Base-by-base conservation (phyloP, 2,888 invertebrate species). In the Dolomedes plantarius region DNA sequence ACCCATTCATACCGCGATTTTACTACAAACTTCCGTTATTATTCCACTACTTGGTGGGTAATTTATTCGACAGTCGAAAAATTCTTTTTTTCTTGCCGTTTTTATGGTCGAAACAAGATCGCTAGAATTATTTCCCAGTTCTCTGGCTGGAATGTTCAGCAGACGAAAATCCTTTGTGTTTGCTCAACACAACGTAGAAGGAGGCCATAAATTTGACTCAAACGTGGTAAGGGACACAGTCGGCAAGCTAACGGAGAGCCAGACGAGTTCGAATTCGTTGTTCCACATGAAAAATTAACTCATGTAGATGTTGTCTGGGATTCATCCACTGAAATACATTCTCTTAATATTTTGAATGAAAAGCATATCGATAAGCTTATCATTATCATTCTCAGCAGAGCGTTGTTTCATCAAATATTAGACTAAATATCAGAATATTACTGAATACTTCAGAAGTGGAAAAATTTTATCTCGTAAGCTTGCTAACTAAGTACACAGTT, bases 141-240 rank as follows among this genome's bases (percentile, higher is more conserved):
- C 16, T 6, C 11, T 23, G 3, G 19, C 13, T n/a, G 27, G 23
- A 75, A 5, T 23, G 36, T 41, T 23, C 29, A 32, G 16, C 16
- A 28, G 1, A 41, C 23, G 46, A 28, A 50, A 36, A 67, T 31
- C 76, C 32, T 76, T 76, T 76, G 76, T 76, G 76, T 67, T 76
- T 46, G 46, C 23, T 56, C 56, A 56, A 11, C 23, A 23, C 56
- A 16, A 56, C 56, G 56, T 56, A 56, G 23, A 56, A 23, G 23
- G 23, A 56, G 23, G 23, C 1, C 23, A 56, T 56, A 56, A 56
- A 56, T 56, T 56, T 56, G 41, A 1, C 16, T 6, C 1, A 11
- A 6, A 56, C 3, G 3, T 23, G 56, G 16, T n/a, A 1, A 6
- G 19, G 23, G 16, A 36, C 3, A 23, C 16, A 16, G 9, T 6